phyloP scores from a whole-genome alignment of 2,113 vertebrate genomes.

The Tachycineta bicolor region DNA sequence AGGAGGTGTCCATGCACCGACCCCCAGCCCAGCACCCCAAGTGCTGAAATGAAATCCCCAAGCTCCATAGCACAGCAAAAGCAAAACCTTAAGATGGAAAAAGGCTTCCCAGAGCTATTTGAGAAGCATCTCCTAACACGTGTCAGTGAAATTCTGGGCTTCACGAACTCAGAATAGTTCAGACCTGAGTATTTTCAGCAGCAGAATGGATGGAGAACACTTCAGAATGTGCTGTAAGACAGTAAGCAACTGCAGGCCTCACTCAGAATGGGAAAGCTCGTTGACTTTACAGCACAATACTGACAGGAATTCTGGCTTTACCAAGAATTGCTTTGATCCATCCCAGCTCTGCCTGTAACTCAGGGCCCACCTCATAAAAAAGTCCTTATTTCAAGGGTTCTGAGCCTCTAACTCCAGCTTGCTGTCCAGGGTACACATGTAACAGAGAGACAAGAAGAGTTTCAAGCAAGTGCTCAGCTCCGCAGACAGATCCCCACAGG shows the following conservation, averaged over 20 bases:
- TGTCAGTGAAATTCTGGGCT: neutral
- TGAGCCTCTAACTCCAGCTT: neutral
- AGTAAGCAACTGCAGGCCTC: neutral
- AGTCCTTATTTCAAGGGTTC: neutral
- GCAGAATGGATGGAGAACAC: neutral
- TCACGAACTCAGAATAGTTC: neutral
- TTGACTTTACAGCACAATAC: neutral
- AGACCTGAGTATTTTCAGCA: neutral
- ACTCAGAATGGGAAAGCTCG: neutral
- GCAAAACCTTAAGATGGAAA: neutral
- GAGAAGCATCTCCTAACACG: neutral
- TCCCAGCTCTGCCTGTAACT: neutral
- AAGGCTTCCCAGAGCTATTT: neutral
- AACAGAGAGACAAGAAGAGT: neutral
- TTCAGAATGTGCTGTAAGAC: neutral
- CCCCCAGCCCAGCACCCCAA: neutral
- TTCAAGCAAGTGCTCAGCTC: neutral
- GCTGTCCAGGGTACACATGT: accelerated
- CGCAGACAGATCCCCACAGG: neutral
- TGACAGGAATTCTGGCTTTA: neutral
- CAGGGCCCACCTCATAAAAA: neutral
- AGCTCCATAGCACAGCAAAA: neutral
- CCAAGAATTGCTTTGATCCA: neutral
- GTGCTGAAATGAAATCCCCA: neutral
- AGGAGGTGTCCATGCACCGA: neutral